A percentile compares a stretch with the other conserved stretches of the same genome.
Evolutionary conservation across 2,113 vertebrate species (phyloP).

Genomic region (Xenopus borealis): DNA sequence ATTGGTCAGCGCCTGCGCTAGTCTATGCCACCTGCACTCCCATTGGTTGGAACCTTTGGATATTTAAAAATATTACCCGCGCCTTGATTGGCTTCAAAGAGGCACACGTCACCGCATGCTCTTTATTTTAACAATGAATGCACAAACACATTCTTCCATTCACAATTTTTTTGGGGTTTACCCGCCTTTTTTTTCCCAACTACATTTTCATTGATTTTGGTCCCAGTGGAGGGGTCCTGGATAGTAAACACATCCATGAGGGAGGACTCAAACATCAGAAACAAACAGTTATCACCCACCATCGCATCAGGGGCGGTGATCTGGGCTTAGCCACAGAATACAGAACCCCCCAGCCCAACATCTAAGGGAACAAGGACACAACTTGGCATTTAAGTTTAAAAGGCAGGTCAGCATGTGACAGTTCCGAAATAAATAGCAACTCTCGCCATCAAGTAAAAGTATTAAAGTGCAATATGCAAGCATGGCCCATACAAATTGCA

Average conservation of each 20-base stretch:
- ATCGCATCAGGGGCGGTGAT: constrained; percentile 31
- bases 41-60: constrained; percentile 69
- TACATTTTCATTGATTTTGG: constrained; percentile 61
- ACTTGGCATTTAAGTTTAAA: neutral
- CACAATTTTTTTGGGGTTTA: constrained; percentile 72
- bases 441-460: no score
- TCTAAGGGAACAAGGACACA: neutral
- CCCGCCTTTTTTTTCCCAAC: constrained; percentile 67
- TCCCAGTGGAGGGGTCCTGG: constrained; percentile 54
- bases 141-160: constrained; percentile 84
- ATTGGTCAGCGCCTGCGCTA: constrained; percentile 77
- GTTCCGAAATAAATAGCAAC: no score
- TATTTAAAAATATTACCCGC: constrained; percentile 70
- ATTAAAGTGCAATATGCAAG: no score
- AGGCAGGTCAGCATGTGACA: neutral
- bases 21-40: constrained; percentile 59
- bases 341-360: constrained; percentile 11
- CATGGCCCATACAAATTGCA: no score
- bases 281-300: constrained; percentile 39
- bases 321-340: constrained; percentile 35
- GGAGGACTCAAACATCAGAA: constrained; percentile 50
- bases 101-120: constrained; percentile 68
- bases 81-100: constrained; percentile 64
- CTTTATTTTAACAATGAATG: constrained; percentile 91
- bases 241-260: constrained; percentile 62